Evolutionary conservation across 2,113 vertebrate species (phyloP).

Genomic region (Salvelinus sp.): DNA sequence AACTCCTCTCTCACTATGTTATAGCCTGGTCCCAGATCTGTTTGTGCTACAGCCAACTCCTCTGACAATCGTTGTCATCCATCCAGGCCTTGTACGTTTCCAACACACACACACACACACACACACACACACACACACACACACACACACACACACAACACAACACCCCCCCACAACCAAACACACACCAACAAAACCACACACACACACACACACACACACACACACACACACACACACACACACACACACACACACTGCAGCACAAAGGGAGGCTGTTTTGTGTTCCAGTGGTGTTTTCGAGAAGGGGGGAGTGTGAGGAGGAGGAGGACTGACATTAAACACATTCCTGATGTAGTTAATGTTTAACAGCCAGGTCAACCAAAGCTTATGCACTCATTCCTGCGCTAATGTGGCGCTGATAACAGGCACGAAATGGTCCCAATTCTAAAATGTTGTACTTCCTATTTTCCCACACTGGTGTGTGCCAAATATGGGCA

Average conservation of each 20-base stretch:
- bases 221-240: constrained; percentile 1
- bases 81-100: no score
- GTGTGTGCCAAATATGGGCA: constrained; percentile 53
- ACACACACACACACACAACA: constrained; percentile 9
- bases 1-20: no score
- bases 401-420: background rate
- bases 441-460: background rate
- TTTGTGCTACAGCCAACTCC: no score
- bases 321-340: constrained; percentile 30
- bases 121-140: constrained; percentile 14
- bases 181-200: constrained; percentile 10
- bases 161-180: no score
- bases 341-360: constrained; percentile 34
- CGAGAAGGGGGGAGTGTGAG: constrained; percentile 16
- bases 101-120: constrained; percentile 1
- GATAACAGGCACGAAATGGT: background rate
- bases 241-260: background rate
- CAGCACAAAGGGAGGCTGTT: constrained; percentile 51
- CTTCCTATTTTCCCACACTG: background rate
- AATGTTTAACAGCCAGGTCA: constrained; percentile 31
- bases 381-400: constrained; percentile 7
- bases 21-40: no score
- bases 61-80: no score
- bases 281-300: constrained; percentile 30
- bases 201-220: constrained; percentile 33